Percentiles rank a stretch among this genome's conserved stretches.
phyloP scores from a whole-genome alignment of 2,797 vertebrate genomes.

The Hippopotamyrus pictus region DNA sequence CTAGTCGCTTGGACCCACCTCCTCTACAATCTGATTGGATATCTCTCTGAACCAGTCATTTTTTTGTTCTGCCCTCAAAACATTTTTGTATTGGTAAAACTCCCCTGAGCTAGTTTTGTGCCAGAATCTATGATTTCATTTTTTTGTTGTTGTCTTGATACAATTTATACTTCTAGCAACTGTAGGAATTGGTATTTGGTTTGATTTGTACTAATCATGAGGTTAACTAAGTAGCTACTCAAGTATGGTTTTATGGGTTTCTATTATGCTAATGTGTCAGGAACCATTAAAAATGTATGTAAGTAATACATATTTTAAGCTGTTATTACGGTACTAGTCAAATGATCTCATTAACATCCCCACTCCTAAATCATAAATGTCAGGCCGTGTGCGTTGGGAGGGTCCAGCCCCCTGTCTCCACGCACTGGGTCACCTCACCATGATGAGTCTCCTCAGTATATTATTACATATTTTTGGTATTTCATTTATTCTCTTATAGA shows the following conservation, averaged over 20 bases:
- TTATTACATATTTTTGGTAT: background rate
- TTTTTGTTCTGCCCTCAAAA: background rate
- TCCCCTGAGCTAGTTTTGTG: background rate
- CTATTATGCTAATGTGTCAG: background rate
- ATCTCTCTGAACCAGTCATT: background rate
- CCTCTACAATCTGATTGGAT: background rate
- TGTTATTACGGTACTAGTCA: background rate
- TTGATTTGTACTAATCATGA: background rate
- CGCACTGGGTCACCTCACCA: background rate
- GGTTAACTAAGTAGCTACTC: background rate
- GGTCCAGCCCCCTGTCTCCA: background rate
- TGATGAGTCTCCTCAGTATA: background rate
- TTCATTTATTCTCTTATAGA: background rate
- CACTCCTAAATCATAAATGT: background rate
- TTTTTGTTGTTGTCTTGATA: background rate
- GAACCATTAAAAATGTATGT: background rate
- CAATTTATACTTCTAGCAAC: background rate
- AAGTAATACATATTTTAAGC: background rate
- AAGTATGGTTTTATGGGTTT: background rate
- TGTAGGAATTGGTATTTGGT: background rate
- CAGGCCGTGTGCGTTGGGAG: background rate
- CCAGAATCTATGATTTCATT: background rate
- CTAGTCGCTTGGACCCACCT: too few relatives aligned
- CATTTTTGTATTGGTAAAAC: background rate
- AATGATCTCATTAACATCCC: background rate